These are phyloP conservation scores for Hypercompe scribonia DNA, from an alignment of 2,888 invertebrate species.

Conservation along the genomic window DNA sequence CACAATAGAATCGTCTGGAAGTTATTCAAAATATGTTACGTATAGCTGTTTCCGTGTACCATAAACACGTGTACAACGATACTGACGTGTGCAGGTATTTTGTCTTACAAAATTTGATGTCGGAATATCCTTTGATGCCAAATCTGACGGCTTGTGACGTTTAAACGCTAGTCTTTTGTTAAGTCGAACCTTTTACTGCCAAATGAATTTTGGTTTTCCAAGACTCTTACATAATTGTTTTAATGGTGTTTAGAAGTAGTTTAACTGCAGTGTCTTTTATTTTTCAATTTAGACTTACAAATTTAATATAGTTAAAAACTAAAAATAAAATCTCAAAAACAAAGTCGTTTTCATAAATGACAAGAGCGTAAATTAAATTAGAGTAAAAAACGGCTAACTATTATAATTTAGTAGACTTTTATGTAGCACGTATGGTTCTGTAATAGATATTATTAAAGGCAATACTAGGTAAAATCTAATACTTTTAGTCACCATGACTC, in stretches of 20 bases:
- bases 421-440: too few relatives aligned
- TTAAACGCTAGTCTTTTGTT: slow-evolving; percentile 30
- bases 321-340: not conserved
- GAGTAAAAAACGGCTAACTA: too few relatives aligned
- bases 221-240: not conserved
- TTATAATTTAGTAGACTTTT: too few relatives aligned
- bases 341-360: not conserved
- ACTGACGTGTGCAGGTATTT: slow-evolving; percentile 44
- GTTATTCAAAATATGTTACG: slow-evolving; percentile 49
- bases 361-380: not conserved
- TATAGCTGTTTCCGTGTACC: slow-evolving; percentile 47
- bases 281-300: not conserved
- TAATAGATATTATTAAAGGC: too few relatives aligned
- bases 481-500: too few relatives aligned
- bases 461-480: too few relatives aligned
- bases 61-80: slow-evolving; percentile 32
- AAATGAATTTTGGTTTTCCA: not conserved
- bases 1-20: slow-evolving; percentile 40
- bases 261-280: not conserved
- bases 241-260: not conserved
- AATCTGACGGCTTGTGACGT: slow-evolving; percentile 34
- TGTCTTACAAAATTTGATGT: slow-evolving; percentile 37
- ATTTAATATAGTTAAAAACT: not conserved
- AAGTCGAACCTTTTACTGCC: not conserved
- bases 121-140: slow-evolving; percentile 47